Percentiles rank a stretch among this genome's conserved stretches.
Conservation (phyloP, 2,888 invertebrate species). For the Nymphalis urticae region DNA sequence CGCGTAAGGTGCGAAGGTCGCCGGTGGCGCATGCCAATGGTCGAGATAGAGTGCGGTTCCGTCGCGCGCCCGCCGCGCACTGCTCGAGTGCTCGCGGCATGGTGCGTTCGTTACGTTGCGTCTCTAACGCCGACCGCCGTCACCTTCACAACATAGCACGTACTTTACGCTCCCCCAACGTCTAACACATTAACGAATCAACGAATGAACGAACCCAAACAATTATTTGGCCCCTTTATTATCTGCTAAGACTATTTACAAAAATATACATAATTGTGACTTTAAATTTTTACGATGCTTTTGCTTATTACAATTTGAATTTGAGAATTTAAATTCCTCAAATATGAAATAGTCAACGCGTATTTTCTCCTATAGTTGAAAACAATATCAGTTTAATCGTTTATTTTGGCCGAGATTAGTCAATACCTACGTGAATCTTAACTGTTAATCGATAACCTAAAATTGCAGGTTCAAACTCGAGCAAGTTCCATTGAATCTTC, state of each 20-base stretch:
- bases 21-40: slow-evolving; percentile 26
- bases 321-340: too few species aligned
- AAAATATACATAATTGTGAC: neutral
- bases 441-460: too few species aligned
- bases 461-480: too few species aligned
- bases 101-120: slow-evolving; percentile 36
- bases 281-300: neutral
- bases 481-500: too few species aligned
- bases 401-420: too few species aligned
- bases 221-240: slow-evolving; percentile 30
- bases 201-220: slow-evolving; percentile 40
- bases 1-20: slow-evolving; percentile 41
- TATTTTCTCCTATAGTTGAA: too few species aligned
- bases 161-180: slow-evolving; percentile 43
- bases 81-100: slow-evolving; percentile 49
- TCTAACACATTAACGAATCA: slow-evolving; percentile 43
- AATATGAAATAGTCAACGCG: too few species aligned
- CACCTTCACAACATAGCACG: slow-evolving; percentile 45
- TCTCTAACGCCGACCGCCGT: slow-evolving; percentile 46
- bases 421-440: too few species aligned
- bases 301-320: too few species aligned
- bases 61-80: slow-evolving; percentile 73
- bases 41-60: slow-evolving; percentile 59
- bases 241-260: neutral
- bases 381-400: too few species aligned